Evolutionary conservation across 2,113 vertebrate species (phyloP).

Genomic region (Puntigrus tetrazona): DNA sequence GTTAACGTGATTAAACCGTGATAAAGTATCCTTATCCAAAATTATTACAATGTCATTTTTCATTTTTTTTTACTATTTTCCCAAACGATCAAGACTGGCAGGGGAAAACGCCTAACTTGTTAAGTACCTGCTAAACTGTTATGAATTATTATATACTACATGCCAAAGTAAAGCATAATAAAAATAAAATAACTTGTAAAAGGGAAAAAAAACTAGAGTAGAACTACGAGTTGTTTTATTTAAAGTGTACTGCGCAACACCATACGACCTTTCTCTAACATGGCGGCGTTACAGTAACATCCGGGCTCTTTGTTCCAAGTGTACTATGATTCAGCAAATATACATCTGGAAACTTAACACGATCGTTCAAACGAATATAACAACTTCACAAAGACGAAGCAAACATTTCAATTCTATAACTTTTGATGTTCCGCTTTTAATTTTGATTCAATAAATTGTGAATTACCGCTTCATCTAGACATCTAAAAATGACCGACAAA

Average conservation of each 20-base stretch:
- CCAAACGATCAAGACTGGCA: not conserved
- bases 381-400: not conserved
- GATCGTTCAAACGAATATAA: not conserved
- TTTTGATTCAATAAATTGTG: not conserved
- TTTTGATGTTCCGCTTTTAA: not conserved
- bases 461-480: not conserved
- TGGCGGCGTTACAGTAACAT: slow-evolving; percentile 17
- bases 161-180: too few species aligned
- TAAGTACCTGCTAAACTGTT: not conserved
- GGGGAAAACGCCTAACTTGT: not conserved
- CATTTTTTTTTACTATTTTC: not conserved
- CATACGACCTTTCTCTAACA: not conserved
- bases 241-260: not conserved
- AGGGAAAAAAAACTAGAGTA: too few species aligned
- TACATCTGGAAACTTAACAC: not conserved
- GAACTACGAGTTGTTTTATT: not conserved
- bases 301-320: slow-evolving; percentile 42
- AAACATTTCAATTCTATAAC: not conserved
- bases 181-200: too few species aligned
- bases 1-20: not conserved
- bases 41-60: not conserved
- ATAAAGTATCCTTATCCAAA: not conserved
- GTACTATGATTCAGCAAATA: slow-evolving; percentile 47
- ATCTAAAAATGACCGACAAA: not conserved
- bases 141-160: not conserved